Base-by-base conservation (phyloP, 2,797 vertebrate genomes). In the Smutsia temminckii region DNA sequence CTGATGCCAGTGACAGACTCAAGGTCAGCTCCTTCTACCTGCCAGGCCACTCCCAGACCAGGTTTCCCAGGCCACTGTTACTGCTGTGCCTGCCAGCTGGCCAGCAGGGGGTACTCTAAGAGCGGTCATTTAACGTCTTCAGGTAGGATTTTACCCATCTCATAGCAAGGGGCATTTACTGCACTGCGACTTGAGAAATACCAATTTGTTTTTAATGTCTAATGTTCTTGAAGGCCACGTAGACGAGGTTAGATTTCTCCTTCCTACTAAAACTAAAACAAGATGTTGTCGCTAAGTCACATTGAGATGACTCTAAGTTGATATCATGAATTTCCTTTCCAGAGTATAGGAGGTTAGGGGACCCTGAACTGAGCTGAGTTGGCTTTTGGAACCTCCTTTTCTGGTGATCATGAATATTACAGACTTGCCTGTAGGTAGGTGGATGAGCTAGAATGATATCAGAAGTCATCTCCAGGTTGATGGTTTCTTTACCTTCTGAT, bases 51-150 rank as follows among this genome's bases (percentile, higher is more conserved):
- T 87, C 86, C 80, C 61, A 81, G 84, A 68, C 20, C 68, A 88
- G n/a, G 20, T 49, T 94, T 83, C 71, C 81, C 3, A n/a, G 89
- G 95, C 61, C 89, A 53, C 2, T 5, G 68, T 29, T 78, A 63
- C 57, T 79, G 78, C 53, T 64, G 71, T n/a, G 89, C 71, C 88
- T 89, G 17, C 25, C 81, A 66, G 89, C 64, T 91, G 97, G 64
- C 97, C 97, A 96, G 97, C 89, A 98, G 97, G 98, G 98, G 97
- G 93, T 81, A 93, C 95, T 95, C 96, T 92, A 93, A 95, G 97
- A 98, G 96, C 95, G 97, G 89, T 27, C 85, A 85, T 96, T 66
- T 78, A 81, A 63, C 23, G 37, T 88, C 85, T 42, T 66, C 81
- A 93, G 89, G 91, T 55, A 77, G 64, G 85, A 27, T 64, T 57